A percentile compares a stretch with the other conserved stretches of the same genome.
Evolutionary conservation across 2,888 invertebrate species (phyloP).

Genomic region (Caenorhabditis sulstoni): DNA sequence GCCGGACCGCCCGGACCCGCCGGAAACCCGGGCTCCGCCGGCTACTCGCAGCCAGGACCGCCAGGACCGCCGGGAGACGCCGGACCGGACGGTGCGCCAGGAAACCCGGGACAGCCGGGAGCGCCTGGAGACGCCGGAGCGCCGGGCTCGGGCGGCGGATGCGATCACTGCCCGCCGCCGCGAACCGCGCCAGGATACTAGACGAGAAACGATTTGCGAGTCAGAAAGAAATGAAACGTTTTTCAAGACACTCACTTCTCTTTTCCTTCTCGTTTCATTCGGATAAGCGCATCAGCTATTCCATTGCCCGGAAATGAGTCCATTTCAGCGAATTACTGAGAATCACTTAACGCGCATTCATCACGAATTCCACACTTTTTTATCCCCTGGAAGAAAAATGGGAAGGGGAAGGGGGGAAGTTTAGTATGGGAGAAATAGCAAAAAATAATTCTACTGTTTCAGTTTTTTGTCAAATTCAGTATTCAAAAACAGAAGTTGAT

Average conservation of each 20-base stretch:
- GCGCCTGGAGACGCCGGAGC: conserved; percentile 61
- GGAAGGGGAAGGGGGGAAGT: too few relatives aligned
- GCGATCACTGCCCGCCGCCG: conserved; percentile 68
- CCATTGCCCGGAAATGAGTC: too few relatives aligned
- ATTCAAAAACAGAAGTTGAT: too few relatives aligned
- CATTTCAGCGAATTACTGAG: too few relatives aligned
- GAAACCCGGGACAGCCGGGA: conserved; percentile 60
- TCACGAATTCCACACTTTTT: too few relatives aligned
- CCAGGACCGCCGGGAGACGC: conserved; percentile 59
- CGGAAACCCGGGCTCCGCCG: conserved; percentile 64
- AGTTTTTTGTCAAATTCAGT: too few relatives aligned
- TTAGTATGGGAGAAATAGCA: too few relatives aligned
- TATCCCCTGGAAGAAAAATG: too few relatives aligned
- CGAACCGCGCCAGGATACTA: conserved; percentile 68
- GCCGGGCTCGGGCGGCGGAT: conserved; percentile 63
- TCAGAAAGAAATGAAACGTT: conserved; percentile 19
- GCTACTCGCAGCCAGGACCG: conserved; percentile 54
- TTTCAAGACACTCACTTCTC: neutral
- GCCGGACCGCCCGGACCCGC: conserved; percentile 70
- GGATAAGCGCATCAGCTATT: too few relatives aligned
- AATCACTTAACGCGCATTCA: too few relatives aligned
- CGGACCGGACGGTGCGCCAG: conserved; percentile 63
- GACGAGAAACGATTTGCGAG: neutral
- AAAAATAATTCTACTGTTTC: too few relatives aligned
- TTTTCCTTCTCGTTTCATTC: neutral